Conservation (phyloP, 2,888 invertebrate species). For the Tetramorium bicarinatum region DNA sequence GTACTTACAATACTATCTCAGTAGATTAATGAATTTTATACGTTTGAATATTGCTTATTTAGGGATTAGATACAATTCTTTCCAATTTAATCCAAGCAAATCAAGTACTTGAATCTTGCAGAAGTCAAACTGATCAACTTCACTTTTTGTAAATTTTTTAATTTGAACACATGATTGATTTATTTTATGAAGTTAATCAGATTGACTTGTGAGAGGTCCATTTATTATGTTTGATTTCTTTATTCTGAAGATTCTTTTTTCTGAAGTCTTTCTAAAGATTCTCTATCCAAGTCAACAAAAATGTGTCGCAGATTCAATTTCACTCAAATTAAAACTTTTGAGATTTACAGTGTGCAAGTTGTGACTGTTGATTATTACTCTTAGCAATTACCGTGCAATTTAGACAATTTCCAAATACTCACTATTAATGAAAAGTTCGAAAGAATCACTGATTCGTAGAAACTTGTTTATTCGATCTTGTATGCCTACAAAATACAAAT, state of each 20-base stretch:
- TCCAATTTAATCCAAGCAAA: neutral
- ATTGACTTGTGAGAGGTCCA: neutral
- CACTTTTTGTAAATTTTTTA: neutral
- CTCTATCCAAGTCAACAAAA: neutral
- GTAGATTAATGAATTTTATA: neutral
- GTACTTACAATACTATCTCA: slow-evolving; percentile 18
- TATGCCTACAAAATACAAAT: too few species aligned
- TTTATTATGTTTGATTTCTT: neutral
- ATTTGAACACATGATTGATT: neutral
- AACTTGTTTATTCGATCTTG: too few species aligned
- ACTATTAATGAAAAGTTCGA: too few species aligned
- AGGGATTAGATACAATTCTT: neutral
- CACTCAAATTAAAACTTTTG: too few species aligned
- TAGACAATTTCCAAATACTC: too few species aligned
- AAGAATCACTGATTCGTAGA: too few species aligned
- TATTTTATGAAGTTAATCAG: neutral
- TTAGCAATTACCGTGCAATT: too few species aligned
- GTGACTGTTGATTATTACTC: too few species aligned
- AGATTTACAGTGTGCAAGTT: too few species aligned
- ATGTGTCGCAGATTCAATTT: neutral
- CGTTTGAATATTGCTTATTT: neutral
- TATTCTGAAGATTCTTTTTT: neutral
- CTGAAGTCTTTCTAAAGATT: neutral
- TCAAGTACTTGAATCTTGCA: neutral
- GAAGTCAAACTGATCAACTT: neutral